Percentiles rank a stretch among this genome's conserved stretches.
These are phyloP conservation scores for Brenthis daphne DNA, from an alignment of 2,888 invertebrate genomes.

Conservation along the genomic window DNA sequence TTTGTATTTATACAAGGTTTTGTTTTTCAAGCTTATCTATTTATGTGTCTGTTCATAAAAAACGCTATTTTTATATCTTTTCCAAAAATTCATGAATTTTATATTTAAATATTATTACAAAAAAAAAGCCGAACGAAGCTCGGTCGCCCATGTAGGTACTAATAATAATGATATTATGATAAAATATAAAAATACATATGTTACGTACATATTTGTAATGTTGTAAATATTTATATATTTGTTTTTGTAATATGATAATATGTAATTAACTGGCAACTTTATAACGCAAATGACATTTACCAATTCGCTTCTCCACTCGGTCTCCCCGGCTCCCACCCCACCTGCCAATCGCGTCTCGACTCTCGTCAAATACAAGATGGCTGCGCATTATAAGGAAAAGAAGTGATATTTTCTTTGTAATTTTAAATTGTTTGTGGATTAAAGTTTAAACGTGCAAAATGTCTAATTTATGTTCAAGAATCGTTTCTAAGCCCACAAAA, in stretches of 20 bases:
- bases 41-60: too few species aligned
- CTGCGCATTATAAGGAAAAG: conserved; percentile 39
- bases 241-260: neutral
- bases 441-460: conserved; percentile 59
- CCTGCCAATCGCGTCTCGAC: conserved; percentile 5
- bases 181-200: too few species aligned
- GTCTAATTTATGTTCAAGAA: conserved; percentile 90
- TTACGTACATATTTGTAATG: neutral
- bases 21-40: too few species aligned
- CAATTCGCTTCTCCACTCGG: neutral
- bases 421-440: conserved; percentile 34
- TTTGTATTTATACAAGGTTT: too few species aligned
- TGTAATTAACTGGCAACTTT: conserved; percentile 1
- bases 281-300: conserved; percentile 13
- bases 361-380: conserved; percentile 42
- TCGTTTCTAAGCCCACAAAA: conserved; percentile 88
- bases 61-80: too few species aligned
- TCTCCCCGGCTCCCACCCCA: conserved; percentile 7
- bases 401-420: conserved; percentile 35
- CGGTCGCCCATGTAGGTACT: too few species aligned
- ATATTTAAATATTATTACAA: too few species aligned
- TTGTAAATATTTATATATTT: neutral
- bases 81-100: too few species aligned
- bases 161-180: too few species aligned
- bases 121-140: too few species aligned